Conservation (phyloP, 2,113 vertebrate species). For the Xerus inauris region DNA sequence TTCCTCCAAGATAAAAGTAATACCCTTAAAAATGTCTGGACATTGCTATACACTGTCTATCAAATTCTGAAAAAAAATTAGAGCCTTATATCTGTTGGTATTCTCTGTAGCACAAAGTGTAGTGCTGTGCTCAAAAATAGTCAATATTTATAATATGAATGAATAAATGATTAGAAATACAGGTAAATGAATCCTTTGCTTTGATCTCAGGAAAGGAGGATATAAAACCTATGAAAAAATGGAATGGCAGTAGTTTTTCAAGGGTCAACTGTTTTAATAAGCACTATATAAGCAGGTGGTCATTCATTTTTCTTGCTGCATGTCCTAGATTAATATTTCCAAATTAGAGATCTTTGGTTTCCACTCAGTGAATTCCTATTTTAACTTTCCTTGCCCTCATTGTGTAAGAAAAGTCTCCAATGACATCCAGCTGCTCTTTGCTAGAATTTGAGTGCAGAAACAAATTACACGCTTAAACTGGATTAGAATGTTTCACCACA, state of each 20-base stretch:
- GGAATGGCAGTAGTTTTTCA: neutral
- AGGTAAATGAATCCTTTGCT: neutral
- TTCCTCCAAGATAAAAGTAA: neutral
- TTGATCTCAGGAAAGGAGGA: neutral
- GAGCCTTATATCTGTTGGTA: neutral
- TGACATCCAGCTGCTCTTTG: slow-evolving; percentile 55
- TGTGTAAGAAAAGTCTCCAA: slow-evolving; percentile 56
- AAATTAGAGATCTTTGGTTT: slow-evolving; percentile 42
- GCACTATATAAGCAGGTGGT: neutral
- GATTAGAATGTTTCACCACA: slow-evolving; percentile 65
- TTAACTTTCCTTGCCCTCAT: slow-evolving; percentile 31
- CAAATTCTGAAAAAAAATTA: neutral
- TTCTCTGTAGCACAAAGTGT: neutral
- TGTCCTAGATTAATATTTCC: slow-evolving; percentile 51
- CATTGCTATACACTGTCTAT: neutral
- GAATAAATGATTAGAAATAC: neutral
- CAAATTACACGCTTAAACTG: slow-evolving; percentile 69
- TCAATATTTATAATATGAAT: neutral
- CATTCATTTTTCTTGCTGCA: neutral
- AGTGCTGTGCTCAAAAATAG: neutral
- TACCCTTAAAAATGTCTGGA: neutral
- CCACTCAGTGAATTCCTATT: neutral
- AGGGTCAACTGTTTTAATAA: neutral
- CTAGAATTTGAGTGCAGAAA: slow-evolving; percentile 63
- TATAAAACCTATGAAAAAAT: neutral